Evolutionary conservation across 2,888 invertebrate genomes (phyloP).

Genomic region (Cephus spinipes): DNA sequence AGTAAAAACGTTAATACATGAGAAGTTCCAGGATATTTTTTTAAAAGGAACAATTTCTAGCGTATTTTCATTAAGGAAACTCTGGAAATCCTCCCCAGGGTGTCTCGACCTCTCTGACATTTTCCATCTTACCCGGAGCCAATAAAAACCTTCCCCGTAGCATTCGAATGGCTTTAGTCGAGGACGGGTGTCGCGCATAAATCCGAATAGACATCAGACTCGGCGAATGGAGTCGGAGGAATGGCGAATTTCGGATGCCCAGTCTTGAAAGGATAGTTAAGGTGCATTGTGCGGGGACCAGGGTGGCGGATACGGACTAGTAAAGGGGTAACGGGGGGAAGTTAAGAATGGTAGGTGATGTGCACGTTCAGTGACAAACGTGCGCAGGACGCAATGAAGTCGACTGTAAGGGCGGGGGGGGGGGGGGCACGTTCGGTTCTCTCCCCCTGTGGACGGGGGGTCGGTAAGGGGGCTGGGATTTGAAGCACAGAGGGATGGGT

Average conservation of each 20-base stretch:
- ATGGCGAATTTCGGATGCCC: constrained; percentile 25
- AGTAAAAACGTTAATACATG: neutral
- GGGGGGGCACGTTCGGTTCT: constrained; percentile 37
- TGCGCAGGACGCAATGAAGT: constrained; percentile 54
- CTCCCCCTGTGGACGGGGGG: constrained; percentile 11
- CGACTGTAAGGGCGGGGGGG: constrained; percentile 48
- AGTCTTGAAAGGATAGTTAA: constrained; percentile 18
- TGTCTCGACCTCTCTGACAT: constrained; percentile 9
- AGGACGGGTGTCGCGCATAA: neutral
- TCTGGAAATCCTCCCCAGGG: neutral
- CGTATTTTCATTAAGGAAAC: neutral
- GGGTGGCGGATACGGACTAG: constrained; percentile 8
- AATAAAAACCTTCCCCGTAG: constrained; percentile 40
- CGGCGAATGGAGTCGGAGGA: neutral
- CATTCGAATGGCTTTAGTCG: neutral
- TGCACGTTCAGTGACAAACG: constrained; percentile 53
- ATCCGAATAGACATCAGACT: neutral
- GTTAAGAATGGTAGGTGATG: constrained; percentile 39
- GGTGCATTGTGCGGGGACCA: constrained; percentile 20
- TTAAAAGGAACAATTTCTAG: neutral
- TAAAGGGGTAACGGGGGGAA: neutral
- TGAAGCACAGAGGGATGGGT: constrained; percentile 16
- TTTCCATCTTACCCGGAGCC: constrained; percentile 34
- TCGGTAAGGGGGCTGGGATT: constrained; percentile 10
- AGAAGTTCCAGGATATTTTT: neutral